A percentile compares a stretch with the other conserved stretches of the same genome.
These are phyloP conservation scores for Gopherus flavomarginatus DNA, from an alignment of 2,113 vertebrate genomes.

Conservation along the genomic window DNA sequence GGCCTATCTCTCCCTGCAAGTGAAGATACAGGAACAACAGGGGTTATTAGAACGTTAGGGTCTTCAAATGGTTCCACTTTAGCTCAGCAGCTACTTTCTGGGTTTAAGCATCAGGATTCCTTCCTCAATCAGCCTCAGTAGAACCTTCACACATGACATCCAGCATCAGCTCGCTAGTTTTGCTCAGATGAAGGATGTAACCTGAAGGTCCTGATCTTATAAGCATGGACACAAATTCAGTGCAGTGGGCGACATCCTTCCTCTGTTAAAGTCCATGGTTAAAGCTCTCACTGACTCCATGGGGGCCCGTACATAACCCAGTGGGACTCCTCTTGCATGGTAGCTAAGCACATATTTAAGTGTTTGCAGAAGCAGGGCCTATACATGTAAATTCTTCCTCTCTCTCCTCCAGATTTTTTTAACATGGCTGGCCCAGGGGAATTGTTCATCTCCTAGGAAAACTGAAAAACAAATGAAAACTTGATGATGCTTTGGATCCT, in stretches of 20 bases:
- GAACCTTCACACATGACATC: conserved; percentile 4
- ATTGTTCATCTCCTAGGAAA: conserved; percentile 26
- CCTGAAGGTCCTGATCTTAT: background rate
- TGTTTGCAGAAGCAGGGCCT: background rate
- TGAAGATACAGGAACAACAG: background rate
- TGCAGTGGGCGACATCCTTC: background rate
- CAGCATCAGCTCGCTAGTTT: fast-evolving
- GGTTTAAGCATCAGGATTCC: background rate
- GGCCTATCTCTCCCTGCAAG: background rate
- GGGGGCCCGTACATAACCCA: background rate
- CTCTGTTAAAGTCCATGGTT: background rate
- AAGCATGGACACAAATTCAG: background rate
- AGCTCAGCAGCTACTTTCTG: background rate
- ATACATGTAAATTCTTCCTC: conserved; percentile 3
- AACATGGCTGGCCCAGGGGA: conserved; percentile 14
- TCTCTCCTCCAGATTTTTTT: background rate
- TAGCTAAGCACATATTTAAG: background rate
- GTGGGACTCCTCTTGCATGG: background rate
- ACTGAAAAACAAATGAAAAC: conserved; percentile 35
- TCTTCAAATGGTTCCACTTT: background rate
- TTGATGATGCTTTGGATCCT: conserved; percentile 43
- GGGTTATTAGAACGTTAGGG: background rate
- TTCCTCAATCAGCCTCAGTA: background rate
- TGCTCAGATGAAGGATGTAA: background rate
- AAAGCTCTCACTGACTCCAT: conserved; percentile 7